Percentiles rank a stretch among this genome's conserved stretches.
phyloP scores from a whole-genome alignment of 2,797 vertebrate genomes.

The Chromobotia macracanthus region DNA sequence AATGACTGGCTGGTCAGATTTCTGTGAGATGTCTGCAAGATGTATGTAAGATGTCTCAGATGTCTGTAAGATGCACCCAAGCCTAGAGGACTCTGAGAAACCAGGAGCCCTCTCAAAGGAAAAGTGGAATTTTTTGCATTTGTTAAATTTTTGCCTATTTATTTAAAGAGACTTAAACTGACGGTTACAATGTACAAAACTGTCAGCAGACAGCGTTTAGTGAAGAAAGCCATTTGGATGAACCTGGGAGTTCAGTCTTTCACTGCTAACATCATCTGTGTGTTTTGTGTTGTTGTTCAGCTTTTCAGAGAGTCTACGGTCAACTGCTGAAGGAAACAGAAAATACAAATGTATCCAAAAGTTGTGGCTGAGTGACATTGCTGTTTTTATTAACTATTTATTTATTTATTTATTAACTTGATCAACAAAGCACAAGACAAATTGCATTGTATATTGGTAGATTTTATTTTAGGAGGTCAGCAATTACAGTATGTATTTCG shows the following conservation, averaged over 20 bases:
- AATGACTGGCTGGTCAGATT: not conserved
- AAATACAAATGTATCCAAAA: not conserved
- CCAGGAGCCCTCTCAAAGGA: conserved; percentile 12
- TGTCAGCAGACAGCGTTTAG: not conserved
- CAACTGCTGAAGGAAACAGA: conserved; percentile 15
- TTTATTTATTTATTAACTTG: conserved; percentile 44
- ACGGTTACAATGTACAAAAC: conserved; percentile 1
- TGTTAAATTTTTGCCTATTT: conserved; percentile 8
- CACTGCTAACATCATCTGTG: not conserved
- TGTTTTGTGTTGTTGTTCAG: conserved; percentile 1
- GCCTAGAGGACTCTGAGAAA: not conserved
- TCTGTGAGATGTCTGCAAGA: too few species aligned
- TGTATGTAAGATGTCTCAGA: too few species aligned
- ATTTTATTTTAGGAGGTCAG: conserved; percentile 8
- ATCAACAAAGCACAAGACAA: conserved; percentile 50
- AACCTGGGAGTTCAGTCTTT: conserved; percentile 1
- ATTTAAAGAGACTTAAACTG: not conserved
- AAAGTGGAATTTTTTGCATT: conserved; percentile 9
- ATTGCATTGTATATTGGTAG: conserved; percentile 20
- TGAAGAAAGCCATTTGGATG: conserved; percentile 15
- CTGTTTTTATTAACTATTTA: conserved; percentile 33
- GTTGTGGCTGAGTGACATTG: conserved; percentile 4
- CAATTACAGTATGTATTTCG: conserved; percentile 7
- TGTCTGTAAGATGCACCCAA: conserved; percentile 13
- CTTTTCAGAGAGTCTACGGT: not conserved